Conservation (phyloP, 2,797 vertebrate species). For the Galaxias olidus region DNA sequence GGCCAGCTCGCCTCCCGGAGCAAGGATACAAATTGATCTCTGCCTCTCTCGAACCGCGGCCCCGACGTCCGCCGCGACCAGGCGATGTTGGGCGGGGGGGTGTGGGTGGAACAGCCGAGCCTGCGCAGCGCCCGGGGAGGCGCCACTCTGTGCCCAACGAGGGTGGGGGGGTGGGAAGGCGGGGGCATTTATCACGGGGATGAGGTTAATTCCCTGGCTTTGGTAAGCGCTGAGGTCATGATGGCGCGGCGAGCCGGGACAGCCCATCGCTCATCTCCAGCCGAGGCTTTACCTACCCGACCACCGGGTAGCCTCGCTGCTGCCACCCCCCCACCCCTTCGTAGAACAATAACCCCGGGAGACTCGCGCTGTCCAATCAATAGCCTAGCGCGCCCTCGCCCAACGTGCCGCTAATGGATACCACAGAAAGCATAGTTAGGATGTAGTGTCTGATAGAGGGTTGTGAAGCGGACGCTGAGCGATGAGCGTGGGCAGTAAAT, state of each 20-base stretch:
- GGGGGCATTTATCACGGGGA: conserved; percentile 69
- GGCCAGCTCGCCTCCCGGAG: conserved; percentile 57
- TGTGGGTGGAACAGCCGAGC: conserved; percentile 49
- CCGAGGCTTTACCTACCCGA: conserved; percentile 25
- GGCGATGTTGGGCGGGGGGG: conserved; percentile 48
- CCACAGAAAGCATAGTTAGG: conserved; percentile 39
- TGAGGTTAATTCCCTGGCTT: conserved; percentile 62
- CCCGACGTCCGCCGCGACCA: conserved; percentile 61
- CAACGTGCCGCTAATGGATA: conserved; percentile 54
- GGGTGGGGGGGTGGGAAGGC: conserved; percentile 38
- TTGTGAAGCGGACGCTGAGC: conserved; percentile 54
- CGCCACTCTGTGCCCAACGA: conserved; percentile 46
- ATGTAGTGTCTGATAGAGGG: conserved; percentile 57
- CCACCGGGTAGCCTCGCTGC: too few species aligned
- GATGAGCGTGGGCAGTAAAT: conserved; percentile 66
- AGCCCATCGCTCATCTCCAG: conserved; percentile 54
- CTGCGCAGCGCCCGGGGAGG: conserved; percentile 7
- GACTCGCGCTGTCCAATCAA: conserved; percentile 56
- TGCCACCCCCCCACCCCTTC: conserved; percentile 3
- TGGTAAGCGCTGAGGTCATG: conserved; percentile 60
- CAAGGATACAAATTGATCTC: conserved; percentile 74
- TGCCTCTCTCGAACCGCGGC: conserved; percentile 61
- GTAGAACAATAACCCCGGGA: conserved; percentile 65
- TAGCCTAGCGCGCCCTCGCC: conserved; percentile 58
- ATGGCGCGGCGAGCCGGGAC: conserved; percentile 55